Evolutionary conservation across 2,113 vertebrate species (phyloP).

Genomic region (Notothenia coriiceps): DNA sequence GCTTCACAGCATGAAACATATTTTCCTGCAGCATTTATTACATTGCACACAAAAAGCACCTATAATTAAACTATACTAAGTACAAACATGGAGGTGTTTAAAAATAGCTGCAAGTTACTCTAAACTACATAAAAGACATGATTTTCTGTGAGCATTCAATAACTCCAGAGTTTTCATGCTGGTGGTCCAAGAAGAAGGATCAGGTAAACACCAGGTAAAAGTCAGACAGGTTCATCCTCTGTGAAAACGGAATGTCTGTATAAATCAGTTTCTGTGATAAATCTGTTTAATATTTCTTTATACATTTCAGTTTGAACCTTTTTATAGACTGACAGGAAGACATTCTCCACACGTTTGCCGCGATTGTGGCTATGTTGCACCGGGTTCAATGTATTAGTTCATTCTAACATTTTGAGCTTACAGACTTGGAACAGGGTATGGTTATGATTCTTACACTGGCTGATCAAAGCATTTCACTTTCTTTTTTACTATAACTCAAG

Average conservation of each 20-base stretch:
- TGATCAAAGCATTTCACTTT: not conserved
- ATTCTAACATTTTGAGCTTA: not conserved
- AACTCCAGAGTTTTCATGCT: not conserved
- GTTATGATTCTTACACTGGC: not conserved
- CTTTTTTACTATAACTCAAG: not conserved
- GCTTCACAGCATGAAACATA: conserved; percentile 2
- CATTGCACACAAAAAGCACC: not conserved
- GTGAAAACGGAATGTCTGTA: not conserved
- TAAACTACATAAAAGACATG: not conserved
- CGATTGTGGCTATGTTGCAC: too few relatives aligned
- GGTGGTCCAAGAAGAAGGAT: too few relatives aligned
- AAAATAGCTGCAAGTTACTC: not conserved
- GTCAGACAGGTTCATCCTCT: not conserved
- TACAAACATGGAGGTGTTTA: not conserved
- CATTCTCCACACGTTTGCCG: too few relatives aligned
- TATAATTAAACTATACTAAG: not conserved
- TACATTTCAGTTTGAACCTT: not conserved
- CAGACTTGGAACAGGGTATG: not conserved
- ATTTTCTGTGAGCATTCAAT: not conserved
- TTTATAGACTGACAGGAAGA: not conserved
- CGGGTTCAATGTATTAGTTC: not conserved
- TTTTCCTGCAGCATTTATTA: conserved; percentile 1
- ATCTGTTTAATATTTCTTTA: not conserved
- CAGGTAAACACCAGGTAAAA: too few relatives aligned
- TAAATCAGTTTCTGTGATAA: not conserved